Conservation (phyloP, 2,888 invertebrate genomes). For the Crioceris asparagi region DNA sequence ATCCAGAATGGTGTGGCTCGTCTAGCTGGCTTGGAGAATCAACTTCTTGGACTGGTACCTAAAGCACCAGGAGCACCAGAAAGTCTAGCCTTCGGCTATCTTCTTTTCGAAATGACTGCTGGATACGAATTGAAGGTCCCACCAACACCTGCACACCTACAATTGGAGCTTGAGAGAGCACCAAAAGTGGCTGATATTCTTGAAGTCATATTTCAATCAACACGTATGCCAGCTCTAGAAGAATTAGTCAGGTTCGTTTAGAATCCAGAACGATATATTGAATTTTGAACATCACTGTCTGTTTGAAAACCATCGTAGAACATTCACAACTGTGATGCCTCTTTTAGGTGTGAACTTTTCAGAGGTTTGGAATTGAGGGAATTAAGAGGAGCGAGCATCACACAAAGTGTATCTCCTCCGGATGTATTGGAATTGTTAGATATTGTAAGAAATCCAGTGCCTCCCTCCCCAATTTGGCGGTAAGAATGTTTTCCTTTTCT, state of each 20-base stretch:
- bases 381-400: conserved; percentile 72
- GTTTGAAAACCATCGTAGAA: too few relatives aligned
- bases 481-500: conserved; percentile 19
- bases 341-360: conserved; percentile 77
- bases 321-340: too few relatives aligned
- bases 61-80: conserved; percentile 46
- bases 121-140: conserved; percentile 70
- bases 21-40: conserved; percentile 79
- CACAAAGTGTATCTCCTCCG: conserved; percentile 33
- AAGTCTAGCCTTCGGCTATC: conserved; percentile 66
- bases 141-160: conserved; percentile 61
- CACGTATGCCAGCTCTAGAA: conserved; percentile 62
- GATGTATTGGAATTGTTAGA: conserved; percentile 33
- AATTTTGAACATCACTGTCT: too few relatives aligned
- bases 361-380: conserved; percentile 80
- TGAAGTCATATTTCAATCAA: conserved; percentile 63
- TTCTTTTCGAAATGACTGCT: conserved; percentile 86
- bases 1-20: conserved; percentile 87
- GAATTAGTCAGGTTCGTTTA: conserved; percentile 52
- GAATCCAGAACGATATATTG: too few relatives aligned
- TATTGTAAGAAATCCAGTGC: conserved; percentile 27
- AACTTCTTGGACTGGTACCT: conserved; percentile 64
- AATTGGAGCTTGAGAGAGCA: conserved; percentile 56
- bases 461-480: conserved; percentile 30
- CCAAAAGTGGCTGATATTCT: conserved; percentile 72